Conservation (phyloP, 1,140 invertebrate genomes). For the Leptinotarsa texana region DNA sequence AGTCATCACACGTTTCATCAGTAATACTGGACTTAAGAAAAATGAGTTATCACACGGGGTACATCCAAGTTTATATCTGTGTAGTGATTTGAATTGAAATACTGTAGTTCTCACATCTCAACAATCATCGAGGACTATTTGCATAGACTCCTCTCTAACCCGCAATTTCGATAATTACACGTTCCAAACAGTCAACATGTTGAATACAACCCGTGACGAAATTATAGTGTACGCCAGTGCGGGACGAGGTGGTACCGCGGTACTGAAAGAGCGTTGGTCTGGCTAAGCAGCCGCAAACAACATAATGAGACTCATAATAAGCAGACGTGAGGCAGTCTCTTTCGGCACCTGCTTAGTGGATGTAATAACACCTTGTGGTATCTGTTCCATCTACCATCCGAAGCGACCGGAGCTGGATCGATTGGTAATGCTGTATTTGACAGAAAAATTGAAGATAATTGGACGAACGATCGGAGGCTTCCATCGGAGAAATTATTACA, state of each 20-base stretch:
- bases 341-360: constrained; percentile 56
- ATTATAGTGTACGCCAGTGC: constrained; percentile 25
- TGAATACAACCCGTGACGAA: constrained; percentile 11
- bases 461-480: background rate
- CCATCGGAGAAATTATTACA: background rate
- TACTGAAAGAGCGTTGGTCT: constrained; percentile 17
- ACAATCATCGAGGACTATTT: background rate
- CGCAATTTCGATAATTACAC: constrained; percentile 1
- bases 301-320: constrained; percentile 53
- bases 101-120: too few relatives aligned
- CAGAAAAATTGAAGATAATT: constrained; percentile 6
- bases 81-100: too few relatives aligned
- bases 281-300: constrained; percentile 50
- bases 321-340: constrained; percentile 50
- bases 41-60: too few relatives aligned
- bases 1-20: too few relatives aligned
- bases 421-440: constrained; percentile 1
- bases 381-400: constrained; percentile 25
- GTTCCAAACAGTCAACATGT: background rate
- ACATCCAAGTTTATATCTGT: too few relatives aligned
- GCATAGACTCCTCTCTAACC: background rate
- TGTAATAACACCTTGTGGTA: constrained; percentile 53
- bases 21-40: too few relatives aligned
- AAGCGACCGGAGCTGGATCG: constrained; percentile 6
- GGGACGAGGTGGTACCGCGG: background rate